Base-by-base conservation (phyloP, 2,113 vertebrate species). In the Porphyrio hochstetteri region DNA sequence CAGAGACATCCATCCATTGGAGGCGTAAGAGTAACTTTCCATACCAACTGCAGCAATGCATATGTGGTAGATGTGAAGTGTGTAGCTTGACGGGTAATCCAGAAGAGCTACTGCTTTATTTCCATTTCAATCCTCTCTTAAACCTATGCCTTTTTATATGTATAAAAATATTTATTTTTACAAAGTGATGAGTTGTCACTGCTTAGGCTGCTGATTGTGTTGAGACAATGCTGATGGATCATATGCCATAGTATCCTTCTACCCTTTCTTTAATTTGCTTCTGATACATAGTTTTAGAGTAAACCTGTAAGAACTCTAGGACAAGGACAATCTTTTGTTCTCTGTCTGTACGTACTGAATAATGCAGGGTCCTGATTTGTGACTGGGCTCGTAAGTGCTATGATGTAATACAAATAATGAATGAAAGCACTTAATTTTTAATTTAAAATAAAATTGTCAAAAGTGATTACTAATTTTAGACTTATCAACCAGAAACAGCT, bases 351-450 rank as follows among this genome's bases (percentile, higher is more conserved):
- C 9, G 31, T 28, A 48, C 48, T 72, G 44, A 89, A 93, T 91
- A 91, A 93, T 50, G 81, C 33, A 72, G 53, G 7, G 24, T 57
- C 24, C 77, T 76, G 53, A 69, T 79, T 93, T 92, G 86, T 76
- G 84, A 79, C 48, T 74, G 75, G 46, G 81, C 33, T 87, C 74
- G 70, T 63, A 84, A 91, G 74, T 23, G 82, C 82, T 87, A 12
- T 91, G 95, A 90, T 85, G 74, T 46, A 87, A 95, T 72, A 91
- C 64, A 96, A 96, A 93, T 92, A 96, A 95, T 79, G 63, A 91
- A 95, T 92, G 91, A 91, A 91, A 93, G 88, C 65, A 94, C 60
- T 93, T 88, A 92, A 95, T 94, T 95, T 96, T 94, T 96, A 88
- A 94, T 96, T 94, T 93, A 93, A 95, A 96, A 92, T 84, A 86